phyloP scores from a whole-genome alignment of 2,888 invertebrate species.

The Volucella inflata region DNA sequence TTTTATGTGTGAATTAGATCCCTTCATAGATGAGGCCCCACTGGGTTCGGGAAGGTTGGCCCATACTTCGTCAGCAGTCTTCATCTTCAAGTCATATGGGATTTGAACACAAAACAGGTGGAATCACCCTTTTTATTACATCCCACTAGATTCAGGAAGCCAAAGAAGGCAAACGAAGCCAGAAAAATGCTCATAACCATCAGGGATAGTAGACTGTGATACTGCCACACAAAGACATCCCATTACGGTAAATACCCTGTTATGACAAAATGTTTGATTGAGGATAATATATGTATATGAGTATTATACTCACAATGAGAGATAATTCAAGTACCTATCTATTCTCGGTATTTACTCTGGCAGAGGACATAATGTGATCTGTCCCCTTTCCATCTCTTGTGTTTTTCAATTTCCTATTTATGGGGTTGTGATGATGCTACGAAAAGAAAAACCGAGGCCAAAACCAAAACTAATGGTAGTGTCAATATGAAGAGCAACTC shows the following conservation, averaged over 20 bases:
- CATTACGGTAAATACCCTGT: conserved; percentile 73
- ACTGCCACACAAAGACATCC: conserved; percentile 35
- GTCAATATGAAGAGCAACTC: no score
- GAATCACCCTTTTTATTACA: conserved; percentile 67
- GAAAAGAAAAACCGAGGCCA: no score
- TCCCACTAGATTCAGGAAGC: background rate
- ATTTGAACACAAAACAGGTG: conserved; percentile 67
- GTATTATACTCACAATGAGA: conserved; percentile 59
- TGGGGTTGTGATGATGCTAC: background rate
- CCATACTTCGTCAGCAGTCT: conserved; percentile 19
- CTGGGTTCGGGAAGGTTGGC: conserved; percentile 33
- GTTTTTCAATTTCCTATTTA: conserved; percentile 25
- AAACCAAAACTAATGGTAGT: no score
- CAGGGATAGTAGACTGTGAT: conserved; percentile 4
- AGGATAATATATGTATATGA: conserved; percentile 70
- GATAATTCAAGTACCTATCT: conserved; percentile 69
- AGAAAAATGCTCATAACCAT: conserved; percentile 4
- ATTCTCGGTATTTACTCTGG: conserved; percentile 27
- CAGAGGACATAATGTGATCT: conserved; percentile 24
- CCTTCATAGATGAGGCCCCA: conserved; percentile 37
- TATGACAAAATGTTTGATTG: conserved; percentile 74
- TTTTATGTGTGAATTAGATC: conserved; percentile 72
- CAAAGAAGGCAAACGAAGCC: background rate
- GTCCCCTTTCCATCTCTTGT: conserved; percentile 26
- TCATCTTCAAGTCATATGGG: conserved; percentile 44